Percentiles rank a stretch among this genome's conserved stretches.
Conservation (phyloP, 37 sponge, comb jelly and placozoan species). For the Theonella swinhoei region DNA sequence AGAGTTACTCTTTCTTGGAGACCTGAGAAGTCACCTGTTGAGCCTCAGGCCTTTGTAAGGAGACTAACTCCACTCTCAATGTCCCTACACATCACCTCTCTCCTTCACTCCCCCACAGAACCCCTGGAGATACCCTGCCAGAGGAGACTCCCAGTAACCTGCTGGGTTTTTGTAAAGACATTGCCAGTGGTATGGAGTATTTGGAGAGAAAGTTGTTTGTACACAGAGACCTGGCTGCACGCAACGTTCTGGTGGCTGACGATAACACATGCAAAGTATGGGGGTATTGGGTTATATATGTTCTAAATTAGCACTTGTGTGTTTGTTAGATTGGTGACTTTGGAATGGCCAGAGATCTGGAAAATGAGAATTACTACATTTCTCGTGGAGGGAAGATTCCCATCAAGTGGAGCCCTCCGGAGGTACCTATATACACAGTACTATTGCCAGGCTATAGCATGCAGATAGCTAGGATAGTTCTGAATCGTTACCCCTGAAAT, state of each 20-base stretch:
- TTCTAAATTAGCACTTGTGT: neutral
- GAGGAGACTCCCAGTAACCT: neutral
- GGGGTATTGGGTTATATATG: neutral
- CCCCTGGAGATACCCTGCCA: neutral
- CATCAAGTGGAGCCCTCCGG: slow-evolving; percentile 51
- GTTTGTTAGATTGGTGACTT: slow-evolving; percentile 44
- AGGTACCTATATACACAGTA: slow-evolving; percentile 14
- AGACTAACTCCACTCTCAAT: neutral
- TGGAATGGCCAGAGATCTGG: slow-evolving; percentile 52
- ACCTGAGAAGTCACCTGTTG: slow-evolving; percentile 25
- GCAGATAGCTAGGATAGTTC: too few relatives aligned
- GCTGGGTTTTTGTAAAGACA: slow-evolving; percentile 5
- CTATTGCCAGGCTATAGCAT: too few relatives aligned
- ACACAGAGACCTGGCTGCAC: slow-evolving; percentile 30
- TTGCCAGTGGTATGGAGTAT: slow-evolving; percentile 17
- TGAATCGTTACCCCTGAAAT: too few relatives aligned
- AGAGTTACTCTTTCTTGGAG: slow-evolving; percentile 43
- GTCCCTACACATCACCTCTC: neutral
- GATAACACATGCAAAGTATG: slow-evolving; percentile 22
- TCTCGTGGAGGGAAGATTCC: slow-evolving; percentile 35
- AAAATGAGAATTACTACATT: slow-evolving; percentile 44
- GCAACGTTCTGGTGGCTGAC: slow-evolving; percentile 8
- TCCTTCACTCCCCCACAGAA: neutral
- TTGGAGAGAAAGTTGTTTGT: slow-evolving; percentile 7
- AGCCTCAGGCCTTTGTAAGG: slow-evolving; percentile 22